Evolutionary conservation across 2,113 vertebrate genomes (phyloP).

Genomic region (Ploceus nigricollis): DNA sequence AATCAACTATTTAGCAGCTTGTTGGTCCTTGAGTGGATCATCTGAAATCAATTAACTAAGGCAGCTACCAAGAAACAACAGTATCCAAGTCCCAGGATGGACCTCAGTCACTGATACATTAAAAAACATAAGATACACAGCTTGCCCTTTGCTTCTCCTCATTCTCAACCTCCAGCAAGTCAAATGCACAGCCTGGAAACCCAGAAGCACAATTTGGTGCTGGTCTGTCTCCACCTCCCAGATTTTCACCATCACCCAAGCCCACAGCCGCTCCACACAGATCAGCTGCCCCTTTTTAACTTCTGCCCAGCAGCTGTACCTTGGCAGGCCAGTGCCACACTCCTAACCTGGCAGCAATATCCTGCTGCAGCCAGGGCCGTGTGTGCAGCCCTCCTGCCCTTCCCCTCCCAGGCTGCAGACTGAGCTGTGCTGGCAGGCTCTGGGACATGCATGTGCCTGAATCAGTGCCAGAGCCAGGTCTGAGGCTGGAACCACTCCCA

Average conservation of each 20-base stretch:
- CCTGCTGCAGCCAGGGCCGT: conserved; percentile 7
- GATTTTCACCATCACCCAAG: neutral
- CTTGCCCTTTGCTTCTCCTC: neutral
- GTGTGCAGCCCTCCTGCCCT: neutral
- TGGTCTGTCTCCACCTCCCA: neutral
- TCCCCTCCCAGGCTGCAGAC: neutral
- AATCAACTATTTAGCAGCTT: neutral
- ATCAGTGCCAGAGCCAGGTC: neutral
- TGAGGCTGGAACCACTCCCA: neutral
- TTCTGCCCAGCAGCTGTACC: neutral
- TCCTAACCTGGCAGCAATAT: neutral
- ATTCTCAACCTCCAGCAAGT: neutral
- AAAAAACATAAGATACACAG: neutral
- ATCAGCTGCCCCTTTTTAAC: neutral
- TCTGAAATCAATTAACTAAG: neutral
- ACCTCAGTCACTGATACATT: neutral
- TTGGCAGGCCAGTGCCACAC: conserved; percentile 8
- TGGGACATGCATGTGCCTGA: neutral
- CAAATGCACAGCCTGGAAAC: neutral
- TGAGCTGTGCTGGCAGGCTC: neutral
- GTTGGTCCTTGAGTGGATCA: neutral
- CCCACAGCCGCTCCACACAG: neutral
- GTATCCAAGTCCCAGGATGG: neutral
- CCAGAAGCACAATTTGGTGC: accelerated
- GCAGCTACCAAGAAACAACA: neutral